A percentile compares a stretch with the other conserved stretches of the same genome.
Evolutionary conservation across 2,113 vertebrate species (phyloP).

Genomic region (Erpornis zantholeuca): DNA sequence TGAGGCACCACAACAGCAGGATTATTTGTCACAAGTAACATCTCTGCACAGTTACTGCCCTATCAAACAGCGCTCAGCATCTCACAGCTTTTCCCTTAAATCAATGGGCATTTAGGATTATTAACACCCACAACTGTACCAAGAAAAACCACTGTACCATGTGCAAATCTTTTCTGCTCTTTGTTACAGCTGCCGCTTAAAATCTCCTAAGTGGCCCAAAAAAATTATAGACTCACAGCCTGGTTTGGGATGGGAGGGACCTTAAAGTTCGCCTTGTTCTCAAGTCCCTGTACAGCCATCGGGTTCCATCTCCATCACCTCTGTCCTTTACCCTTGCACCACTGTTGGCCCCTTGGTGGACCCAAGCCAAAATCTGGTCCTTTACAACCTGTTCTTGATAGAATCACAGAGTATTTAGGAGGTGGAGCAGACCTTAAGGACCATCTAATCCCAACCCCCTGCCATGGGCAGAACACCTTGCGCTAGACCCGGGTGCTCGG

Average conservation of each 20-base stretch:
- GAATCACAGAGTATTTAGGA: background rate
- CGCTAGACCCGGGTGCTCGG: accelerated
- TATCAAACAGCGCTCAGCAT: background rate
- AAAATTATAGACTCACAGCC: background rate
- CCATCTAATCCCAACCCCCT: background rate
- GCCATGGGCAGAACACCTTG: background rate
- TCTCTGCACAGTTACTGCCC: background rate
- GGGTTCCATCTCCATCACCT: background rate
- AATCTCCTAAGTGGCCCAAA: background rate
- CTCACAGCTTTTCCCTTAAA: background rate
- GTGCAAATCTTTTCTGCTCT: background rate
- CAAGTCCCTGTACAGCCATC: no score
- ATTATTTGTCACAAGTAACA: background rate
- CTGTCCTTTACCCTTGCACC: background rate
- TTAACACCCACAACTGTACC: accelerated
- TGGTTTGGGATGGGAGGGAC: background rate
- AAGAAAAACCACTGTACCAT: background rate
- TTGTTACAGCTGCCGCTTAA: background rate
- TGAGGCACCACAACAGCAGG: background rate
- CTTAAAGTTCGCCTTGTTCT: background rate
- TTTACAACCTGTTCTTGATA: background rate
- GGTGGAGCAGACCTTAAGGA: accelerated
- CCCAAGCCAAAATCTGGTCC: background rate
- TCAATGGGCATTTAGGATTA: background rate
- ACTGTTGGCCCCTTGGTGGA: background rate